A percentile compares a stretch with the other conserved stretches of the same genome.
phyloP scores from a whole-genome alignment of 2,113 vertebrate genomes.

The Otus sunia region DNA sequence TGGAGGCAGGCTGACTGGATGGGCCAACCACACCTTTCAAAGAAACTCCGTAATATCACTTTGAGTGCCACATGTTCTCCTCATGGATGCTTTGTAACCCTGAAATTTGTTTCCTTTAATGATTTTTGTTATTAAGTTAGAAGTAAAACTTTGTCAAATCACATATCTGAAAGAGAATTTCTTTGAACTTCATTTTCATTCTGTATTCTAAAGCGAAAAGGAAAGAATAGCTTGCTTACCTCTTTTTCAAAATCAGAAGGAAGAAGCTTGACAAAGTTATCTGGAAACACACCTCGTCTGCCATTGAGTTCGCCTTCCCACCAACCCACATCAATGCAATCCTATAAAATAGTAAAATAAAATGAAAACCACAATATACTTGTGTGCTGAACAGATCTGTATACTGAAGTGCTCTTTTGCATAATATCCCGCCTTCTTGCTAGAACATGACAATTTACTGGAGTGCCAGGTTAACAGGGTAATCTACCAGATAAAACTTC shows the following conservation, averaged over 20 bases:
- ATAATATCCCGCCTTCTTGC: background rate
- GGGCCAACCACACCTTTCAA: background rate
- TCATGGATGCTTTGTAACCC: background rate
- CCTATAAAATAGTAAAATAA: slow-evolving; percentile 73
- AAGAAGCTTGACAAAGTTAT: slow-evolving; percentile 97
- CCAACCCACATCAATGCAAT: slow-evolving; percentile 95
- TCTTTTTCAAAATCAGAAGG: slow-evolving; percentile 93
- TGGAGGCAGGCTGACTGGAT: background rate
- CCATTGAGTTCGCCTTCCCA: slow-evolving; percentile 95
- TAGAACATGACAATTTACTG: background rate
- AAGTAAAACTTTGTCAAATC: background rate
- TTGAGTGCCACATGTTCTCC: background rate
- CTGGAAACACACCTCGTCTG: slow-evolving; percentile 92
- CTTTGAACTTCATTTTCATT: background rate
- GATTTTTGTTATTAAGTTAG: background rate
- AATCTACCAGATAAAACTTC: background rate
- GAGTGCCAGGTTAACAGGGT: background rate
- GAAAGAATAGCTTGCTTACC: slow-evolving; percentile 62
- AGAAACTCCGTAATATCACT: background rate
- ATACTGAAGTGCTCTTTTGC: background rate
- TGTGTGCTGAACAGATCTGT: background rate
- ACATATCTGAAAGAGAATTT: background rate
- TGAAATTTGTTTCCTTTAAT: background rate
- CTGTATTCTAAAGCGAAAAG: background rate
- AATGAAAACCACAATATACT: background rate